Evolutionary conservation across 2,888 invertebrate species (phyloP).

Genomic region (Drosophila eohydei): DNA sequence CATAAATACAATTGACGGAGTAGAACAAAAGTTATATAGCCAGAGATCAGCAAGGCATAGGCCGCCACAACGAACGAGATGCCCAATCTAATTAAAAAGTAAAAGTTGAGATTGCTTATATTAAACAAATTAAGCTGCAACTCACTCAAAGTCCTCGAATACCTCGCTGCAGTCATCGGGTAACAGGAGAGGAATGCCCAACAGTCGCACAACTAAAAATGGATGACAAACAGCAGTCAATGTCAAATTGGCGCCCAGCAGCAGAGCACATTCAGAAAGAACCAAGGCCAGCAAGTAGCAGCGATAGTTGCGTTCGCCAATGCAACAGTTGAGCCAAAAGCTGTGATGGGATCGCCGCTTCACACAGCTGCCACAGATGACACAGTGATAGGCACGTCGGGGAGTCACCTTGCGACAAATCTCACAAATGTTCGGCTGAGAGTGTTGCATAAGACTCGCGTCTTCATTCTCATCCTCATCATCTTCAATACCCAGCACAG

Average conservation of each 20-base stretch:
- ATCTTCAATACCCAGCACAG: constrained; percentile 67
- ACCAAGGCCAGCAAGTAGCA: constrained; percentile 90
- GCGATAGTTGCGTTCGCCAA: constrained; percentile 91
- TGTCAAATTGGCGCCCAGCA: constrained; percentile 92
- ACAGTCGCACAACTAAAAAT: constrained; percentile 84
- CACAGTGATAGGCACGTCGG: constrained; percentile 91
- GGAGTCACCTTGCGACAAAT: constrained; percentile 87
- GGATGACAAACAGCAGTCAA: constrained; percentile 94
- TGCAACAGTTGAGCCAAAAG: constrained; percentile 94
- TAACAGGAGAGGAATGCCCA: constrained; percentile 87
- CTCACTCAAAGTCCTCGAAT: constrained; percentile 91
- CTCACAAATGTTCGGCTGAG: constrained; percentile 86
- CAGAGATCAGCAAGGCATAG: constrained; percentile 85
- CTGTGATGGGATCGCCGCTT: constrained; percentile 92
- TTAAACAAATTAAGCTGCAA: neutral
- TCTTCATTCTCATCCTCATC: constrained; percentile 52
- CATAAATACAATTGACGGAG: constrained; percentile 85
- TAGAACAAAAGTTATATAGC: constrained; percentile 86
- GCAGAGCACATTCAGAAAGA: constrained; percentile 88
- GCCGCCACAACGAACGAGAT: constrained; percentile 87
- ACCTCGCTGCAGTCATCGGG: constrained; percentile 94
- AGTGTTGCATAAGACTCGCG: constrained; percentile 73
- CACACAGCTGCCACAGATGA: constrained; percentile 92
- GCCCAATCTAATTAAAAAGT: constrained; percentile 84
- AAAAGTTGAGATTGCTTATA: neutral